These are phyloP conservation scores for Decapterus maruadsi DNA, from an alignment of 2,797 vertebrate species.

Conservation along the genomic window DNA sequence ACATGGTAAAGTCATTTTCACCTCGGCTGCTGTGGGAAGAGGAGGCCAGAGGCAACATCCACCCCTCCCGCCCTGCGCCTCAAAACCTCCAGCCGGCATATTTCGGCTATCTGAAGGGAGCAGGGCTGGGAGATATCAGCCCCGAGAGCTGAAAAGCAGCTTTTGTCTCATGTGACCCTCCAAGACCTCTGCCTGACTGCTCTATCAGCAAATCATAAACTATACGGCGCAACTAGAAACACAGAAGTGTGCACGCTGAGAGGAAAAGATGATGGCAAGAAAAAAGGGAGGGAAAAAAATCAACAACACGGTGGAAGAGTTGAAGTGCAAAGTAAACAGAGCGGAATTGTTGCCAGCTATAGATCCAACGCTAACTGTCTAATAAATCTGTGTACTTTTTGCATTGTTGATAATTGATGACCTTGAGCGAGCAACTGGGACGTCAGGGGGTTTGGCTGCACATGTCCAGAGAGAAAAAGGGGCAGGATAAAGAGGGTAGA, in stretches of 20 bases:
- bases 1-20: conserved; percentile 84
- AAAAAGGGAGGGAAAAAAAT: conserved; percentile 41
- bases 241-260: conserved; percentile 32
- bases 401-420: conserved; percentile 17
- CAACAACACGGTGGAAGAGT: conserved; percentile 49
- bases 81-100: conserved; percentile 62
- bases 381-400: conserved; percentile 16
- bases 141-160: conserved; percentile 76
- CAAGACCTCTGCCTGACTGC: conserved; percentile 55
- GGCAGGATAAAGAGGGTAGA: neutral
- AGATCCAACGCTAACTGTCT: conserved; percentile 40
- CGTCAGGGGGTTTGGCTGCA: neutral
- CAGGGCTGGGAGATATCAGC: conserved; percentile 64
- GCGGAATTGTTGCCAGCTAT: conserved; percentile 20
- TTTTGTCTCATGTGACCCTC: conserved; percentile 70
- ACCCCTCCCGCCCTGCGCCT: conserved; percentile 46
- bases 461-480: neutral
- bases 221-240: conserved; percentile 53
- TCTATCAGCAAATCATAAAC: conserved; percentile 80
- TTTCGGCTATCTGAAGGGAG: conserved; percentile 68
- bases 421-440: conserved; percentile 25
- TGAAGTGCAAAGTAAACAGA: conserved; percentile 58
- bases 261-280: neutral
- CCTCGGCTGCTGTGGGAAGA: conserved; percentile 67
- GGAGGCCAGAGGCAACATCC: conserved; percentile 70